Evolutionary conservation across 1,140 invertebrate species (phyloP).

Genomic region (Diachasmimorpha longicaudata): DNA sequence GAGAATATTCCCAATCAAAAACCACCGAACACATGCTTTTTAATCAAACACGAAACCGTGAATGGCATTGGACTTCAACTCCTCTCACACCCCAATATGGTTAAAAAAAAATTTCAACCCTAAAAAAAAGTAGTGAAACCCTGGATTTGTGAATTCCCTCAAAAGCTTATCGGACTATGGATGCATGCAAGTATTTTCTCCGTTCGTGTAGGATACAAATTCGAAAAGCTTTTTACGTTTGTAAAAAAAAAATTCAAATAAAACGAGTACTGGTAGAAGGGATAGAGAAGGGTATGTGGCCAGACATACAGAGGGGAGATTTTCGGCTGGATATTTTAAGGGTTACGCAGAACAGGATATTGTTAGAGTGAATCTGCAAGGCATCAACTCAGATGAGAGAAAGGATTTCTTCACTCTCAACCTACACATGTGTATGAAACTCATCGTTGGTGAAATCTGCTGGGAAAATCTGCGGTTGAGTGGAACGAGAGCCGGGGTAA

Average conservation of each 20-base stretch:
- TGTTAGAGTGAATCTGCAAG: not conserved
- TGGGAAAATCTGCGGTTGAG: not conserved
- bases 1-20: not conserved
- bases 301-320: not conserved
- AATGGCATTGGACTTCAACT: not conserved
- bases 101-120: not conserved
- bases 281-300: not conserved
- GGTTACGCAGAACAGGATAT: not conserved
- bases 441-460: not conserved
- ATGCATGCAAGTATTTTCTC: not conserved
- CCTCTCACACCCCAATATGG: not conserved
- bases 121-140: not conserved
- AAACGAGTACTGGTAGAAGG: not conserved
- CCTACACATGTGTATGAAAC: not conserved
- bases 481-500: not conserved
- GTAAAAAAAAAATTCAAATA: not conserved
- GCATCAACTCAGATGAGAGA: not conserved
- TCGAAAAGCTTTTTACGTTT: slow-evolving; percentile 28
- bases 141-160: not conserved
- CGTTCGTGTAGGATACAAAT: slow-evolving; percentile 23
- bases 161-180: slow-evolving; percentile 18
- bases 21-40: not conserved
- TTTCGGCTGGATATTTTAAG: not conserved
- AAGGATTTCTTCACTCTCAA: not conserved
- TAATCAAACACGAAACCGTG: not conserved